These are phyloP conservation scores for Uropsilus gracilis DNA, from an alignment of 2,113 vertebrate species.

Conservation along the genomic window DNA sequence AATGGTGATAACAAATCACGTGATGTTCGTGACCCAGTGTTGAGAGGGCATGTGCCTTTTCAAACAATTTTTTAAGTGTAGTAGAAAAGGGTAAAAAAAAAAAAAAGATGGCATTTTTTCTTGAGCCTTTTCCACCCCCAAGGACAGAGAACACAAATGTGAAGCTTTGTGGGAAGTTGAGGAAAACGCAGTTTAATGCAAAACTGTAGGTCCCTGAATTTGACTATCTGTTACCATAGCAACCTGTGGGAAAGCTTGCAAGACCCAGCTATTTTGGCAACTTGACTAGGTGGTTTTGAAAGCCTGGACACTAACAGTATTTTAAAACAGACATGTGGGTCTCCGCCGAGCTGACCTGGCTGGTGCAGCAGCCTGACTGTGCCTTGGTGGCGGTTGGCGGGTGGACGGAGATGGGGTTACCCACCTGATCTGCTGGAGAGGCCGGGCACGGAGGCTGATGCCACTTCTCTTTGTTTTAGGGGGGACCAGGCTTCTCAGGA, in stretches of 20 bases:
- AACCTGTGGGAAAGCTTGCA: constrained; percentile 49
- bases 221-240: constrained; percentile 65
- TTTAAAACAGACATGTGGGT: constrained; percentile 42
- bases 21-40: background rate
- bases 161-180: constrained; percentile 41
- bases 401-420: rapidly evolving
- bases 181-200: constrained; percentile 53
- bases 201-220: constrained; percentile 54
- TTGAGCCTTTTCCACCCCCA: background rate
- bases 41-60: background rate
- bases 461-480: background rate
- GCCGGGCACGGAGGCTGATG: background rate
- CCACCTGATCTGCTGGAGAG: no score
- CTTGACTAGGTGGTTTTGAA: constrained; percentile 57
- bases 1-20: background rate
- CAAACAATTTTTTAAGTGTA: background rate
- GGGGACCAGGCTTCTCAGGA: no score
- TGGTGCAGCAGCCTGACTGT: background rate
- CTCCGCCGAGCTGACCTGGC: background rate
- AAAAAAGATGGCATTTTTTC: background rate
- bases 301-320: constrained; percentile 57
- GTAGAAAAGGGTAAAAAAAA: background rate
- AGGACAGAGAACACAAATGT: background rate
- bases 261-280: constrained; percentile 65
- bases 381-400: background rate